phyloP scores from a whole-genome alignment of 2,797 vertebrate genomes.

The Malurus leucopterus region DNA sequence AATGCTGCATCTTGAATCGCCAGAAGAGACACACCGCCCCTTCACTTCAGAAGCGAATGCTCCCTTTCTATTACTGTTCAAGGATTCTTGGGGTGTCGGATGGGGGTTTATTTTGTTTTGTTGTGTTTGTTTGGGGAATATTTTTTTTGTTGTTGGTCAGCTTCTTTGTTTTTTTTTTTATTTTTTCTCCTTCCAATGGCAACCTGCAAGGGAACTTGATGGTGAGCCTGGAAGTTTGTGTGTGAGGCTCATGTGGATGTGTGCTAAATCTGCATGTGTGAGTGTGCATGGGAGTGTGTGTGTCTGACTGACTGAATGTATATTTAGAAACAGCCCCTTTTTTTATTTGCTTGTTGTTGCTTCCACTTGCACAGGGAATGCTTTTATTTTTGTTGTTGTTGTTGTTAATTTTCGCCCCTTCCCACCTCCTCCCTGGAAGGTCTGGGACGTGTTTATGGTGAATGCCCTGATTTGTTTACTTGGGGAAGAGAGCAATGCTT shows the following conservation, averaged over 20 bases:
- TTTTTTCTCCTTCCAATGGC: conserved; percentile 39
- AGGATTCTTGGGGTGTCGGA: conserved; percentile 47
- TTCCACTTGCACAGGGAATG: conserved; percentile 59
- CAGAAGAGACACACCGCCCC: conserved; percentile 67
- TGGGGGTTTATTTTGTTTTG: neutral
- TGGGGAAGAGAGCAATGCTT: conserved; percentile 73
- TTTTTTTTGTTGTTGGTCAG: neutral
- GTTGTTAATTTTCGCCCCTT: neutral
- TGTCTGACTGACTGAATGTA: conserved; percentile 54
- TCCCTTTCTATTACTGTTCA: conserved; percentile 59
- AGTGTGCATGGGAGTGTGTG: conserved; percentile 14
- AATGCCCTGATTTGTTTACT: conserved; percentile 71
- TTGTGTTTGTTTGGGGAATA: conserved; percentile 26
- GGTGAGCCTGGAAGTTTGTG: conserved; percentile 58
- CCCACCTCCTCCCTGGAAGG: conserved; percentile 22
- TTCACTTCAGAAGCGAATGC: conserved; percentile 64
- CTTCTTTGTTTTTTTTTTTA: neutral
- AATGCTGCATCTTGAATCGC: conserved; percentile 79
- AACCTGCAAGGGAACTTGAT: conserved; percentile 62
- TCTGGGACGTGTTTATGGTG: conserved; percentile 36
- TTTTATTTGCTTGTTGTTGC: conserved; percentile 51
- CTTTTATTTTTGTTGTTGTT: conserved; percentile 18
- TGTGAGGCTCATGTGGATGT: conserved; percentile 19
- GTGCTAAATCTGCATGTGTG: conserved; percentile 7
- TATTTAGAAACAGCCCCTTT: conserved; percentile 42